Conservation (phyloP, 2,113 vertebrate genomes). For the Nansenia antarctica region DNA sequence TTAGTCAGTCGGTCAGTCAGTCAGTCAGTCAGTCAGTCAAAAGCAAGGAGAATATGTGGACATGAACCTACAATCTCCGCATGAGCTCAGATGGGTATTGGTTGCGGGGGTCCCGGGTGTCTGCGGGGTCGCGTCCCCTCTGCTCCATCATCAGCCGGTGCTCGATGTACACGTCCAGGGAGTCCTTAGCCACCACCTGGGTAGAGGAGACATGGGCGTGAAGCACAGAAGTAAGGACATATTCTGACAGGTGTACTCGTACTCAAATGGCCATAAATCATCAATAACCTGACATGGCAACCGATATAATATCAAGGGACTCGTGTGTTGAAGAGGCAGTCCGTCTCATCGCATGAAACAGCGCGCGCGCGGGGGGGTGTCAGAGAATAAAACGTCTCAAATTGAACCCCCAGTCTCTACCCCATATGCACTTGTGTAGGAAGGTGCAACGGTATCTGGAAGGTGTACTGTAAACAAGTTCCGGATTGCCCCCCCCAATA, state of each 20-base stretch:
- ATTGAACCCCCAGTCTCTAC: too few species aligned
- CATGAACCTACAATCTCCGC: constrained; percentile 86
- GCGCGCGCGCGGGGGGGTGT: background rate
- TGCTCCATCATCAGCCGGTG: constrained; percentile 92
- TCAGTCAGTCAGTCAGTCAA: background rate
- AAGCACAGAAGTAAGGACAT: background rate
- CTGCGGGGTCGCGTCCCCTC: constrained; percentile 77
- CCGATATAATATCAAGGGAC: too few species aligned
- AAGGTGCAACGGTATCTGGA: background rate
- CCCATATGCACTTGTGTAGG: too few species aligned
- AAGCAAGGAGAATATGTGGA: background rate
- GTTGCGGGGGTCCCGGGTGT: constrained; percentile 76
- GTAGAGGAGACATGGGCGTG: background rate
- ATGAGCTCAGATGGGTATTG: constrained; percentile 90
- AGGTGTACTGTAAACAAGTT: too few species aligned
- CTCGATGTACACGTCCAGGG: constrained; percentile 89
- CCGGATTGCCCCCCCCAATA: too few species aligned
- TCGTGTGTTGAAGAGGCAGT: too few species aligned
- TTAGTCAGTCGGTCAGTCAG: background rate
- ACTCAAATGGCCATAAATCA: too few species aligned
- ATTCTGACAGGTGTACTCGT: background rate
- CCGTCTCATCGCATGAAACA: background rate
- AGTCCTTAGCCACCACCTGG: constrained; percentile 84
- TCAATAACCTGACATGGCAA: background rate
- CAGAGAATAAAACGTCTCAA: too few species aligned